phyloP scores from a whole-genome alignment of 2,888 invertebrate species.

The Hydraecia micacea region DNA sequence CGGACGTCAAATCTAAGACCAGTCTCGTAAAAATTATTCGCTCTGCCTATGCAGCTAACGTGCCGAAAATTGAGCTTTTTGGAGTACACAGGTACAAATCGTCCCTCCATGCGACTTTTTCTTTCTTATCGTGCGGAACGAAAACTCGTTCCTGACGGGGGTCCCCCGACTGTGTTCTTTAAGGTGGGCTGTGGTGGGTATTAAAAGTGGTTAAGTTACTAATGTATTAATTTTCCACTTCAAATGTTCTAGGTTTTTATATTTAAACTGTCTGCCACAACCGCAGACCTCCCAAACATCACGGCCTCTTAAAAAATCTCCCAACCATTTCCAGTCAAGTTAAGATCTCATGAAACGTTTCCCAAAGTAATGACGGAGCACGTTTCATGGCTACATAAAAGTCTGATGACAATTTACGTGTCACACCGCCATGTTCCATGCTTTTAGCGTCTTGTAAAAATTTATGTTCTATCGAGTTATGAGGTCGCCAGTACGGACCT shows the following conservation, averaged over 20 bases:
- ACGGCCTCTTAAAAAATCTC: constrained; percentile 16
- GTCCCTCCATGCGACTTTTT: background rate
- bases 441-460: constrained; percentile 73
- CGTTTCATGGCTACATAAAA: constrained; percentile 65
- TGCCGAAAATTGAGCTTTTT: background rate
- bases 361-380: constrained; percentile 58
- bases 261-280: background rate
- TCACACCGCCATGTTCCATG: constrained; percentile 64
- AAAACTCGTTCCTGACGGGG: no score
- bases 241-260: background rate
- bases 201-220: background rate
- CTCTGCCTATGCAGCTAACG: background rate
- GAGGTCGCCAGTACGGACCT: constrained; percentile 67
- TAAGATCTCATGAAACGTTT: constrained; percentile 49
- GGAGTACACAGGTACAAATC: no score
- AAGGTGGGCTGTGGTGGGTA: background rate
- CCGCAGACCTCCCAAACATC: background rate
- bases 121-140: background rate
- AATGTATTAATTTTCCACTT: background rate
- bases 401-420: constrained; percentile 70
- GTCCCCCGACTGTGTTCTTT: background rate
- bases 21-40: background rate
- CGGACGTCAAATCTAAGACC: background rate
- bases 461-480: constrained; percentile 73
- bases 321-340: background rate